Percentiles rank a stretch among this genome's conserved stretches.
Conservation (phyloP, 2,888 invertebrate species). For the Catocala nupta region DNA sequence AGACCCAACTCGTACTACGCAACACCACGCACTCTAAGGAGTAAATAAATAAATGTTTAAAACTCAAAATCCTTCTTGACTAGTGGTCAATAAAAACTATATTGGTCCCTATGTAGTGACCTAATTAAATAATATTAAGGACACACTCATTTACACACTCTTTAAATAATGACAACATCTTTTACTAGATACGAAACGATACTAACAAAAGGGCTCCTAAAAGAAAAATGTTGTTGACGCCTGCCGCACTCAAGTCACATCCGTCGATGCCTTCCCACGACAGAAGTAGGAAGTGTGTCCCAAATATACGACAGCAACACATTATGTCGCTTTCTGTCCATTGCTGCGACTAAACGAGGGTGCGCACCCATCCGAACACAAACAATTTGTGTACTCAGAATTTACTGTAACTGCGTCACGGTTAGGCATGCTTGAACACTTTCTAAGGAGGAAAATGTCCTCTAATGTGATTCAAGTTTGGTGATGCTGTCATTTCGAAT, state of each 20-base stretch:
- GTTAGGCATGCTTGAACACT: not conserved
- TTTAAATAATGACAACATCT: no score
- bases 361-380: conserved; percentile 47
- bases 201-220: not conserved
- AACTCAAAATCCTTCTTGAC: no score
- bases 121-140: no score
- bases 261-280: conserved; percentile 66
- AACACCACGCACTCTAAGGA: no score
- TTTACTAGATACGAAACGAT: not conserved
- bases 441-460: not conserved
- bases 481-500: no score
- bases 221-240: conserved; percentile 25
- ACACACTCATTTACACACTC: no score
- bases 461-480: no score
- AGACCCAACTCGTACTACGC: no score
- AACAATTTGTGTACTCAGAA: conserved; percentile 12
- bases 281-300: conserved; percentile 70
- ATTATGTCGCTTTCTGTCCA: conserved; percentile 27
- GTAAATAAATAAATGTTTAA: no score
- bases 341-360: conserved; percentile 37
- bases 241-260: conserved; percentile 37
- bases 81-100: no score
- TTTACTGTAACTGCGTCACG: conserved; percentile 9
- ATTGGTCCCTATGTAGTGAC: no score
- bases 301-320: conserved; percentile 43